Evolutionary conservation across 2,797 vertebrate species (phyloP).

Genomic region (Rhabdophis nuchalis): DNA sequence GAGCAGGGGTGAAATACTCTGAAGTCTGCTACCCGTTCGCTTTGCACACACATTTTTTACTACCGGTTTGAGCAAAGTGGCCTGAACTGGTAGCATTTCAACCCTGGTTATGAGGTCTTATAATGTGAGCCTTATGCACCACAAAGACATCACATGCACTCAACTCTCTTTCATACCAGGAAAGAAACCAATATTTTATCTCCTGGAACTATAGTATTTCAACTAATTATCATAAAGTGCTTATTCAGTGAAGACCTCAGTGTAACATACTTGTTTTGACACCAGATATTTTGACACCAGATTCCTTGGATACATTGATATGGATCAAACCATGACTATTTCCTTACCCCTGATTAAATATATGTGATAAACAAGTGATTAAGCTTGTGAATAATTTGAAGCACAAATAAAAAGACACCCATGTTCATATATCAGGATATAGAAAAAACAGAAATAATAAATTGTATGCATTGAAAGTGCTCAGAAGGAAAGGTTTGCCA

Average conservation of each 20-base stretch:
- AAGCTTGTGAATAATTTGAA: not conserved
- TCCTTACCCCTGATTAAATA: not conserved
- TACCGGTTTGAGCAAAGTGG: no score
- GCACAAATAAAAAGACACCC: not conserved
- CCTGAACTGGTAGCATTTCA: no score
- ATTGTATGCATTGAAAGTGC: not conserved
- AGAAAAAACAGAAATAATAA: not conserved
- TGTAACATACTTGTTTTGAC: not conserved
- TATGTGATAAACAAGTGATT: not conserved
- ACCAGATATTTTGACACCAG: not conserved
- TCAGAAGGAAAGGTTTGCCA: not conserved
- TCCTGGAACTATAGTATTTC: not conserved
- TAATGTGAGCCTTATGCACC: not conserved
- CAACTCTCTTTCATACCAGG: not conserved
- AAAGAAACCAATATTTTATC: not conserved
- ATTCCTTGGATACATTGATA: not conserved
- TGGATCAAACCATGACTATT: not conserved
- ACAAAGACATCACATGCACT: not conserved
- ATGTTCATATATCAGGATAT: not conserved
- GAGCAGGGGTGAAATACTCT: no score
- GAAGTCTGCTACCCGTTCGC: no score
- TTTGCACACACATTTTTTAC: no score
- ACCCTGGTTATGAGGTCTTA: not conserved
- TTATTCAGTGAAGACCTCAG: not conserved
- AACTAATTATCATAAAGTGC: not conserved